Base-by-base conservation (phyloP, 2,113 vertebrate species). In the Callospermophilus lateralis region DNA sequence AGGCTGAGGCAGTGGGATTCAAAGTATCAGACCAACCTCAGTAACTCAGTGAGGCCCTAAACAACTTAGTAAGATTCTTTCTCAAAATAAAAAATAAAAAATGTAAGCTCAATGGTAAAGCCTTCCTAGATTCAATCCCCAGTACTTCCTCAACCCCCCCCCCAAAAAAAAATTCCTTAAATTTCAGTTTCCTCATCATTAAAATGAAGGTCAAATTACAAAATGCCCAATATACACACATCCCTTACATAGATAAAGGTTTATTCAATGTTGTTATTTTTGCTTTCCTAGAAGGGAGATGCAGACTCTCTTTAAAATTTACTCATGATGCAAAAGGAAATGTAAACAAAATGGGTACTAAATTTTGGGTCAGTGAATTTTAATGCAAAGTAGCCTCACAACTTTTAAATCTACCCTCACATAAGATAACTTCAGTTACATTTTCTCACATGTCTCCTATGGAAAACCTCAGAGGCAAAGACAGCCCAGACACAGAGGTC, bases 141-240 rank as follows among this genome's bases (percentile, higher is more conserved):
- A 58, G 55, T 58, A 58, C 8, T 22, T 8, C 6, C 48, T 3
- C 48, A 13, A 51, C 48, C 6, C 6, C 6, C 48, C 48, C 48
- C 48, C 48, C 12, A 24, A 58, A 55, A 63, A 63, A 26, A 63
- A 63, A 8, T 70, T 95, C 51, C 51, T 77, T 68, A 37, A 86
- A 95, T 51, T 48, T 93, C 37, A 67, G 65, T 72, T 96, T 95
- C 79, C 65, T 83, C 83, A 42, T 93, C 74, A 76, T 48, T 86
- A 92, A 96, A 94, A 92, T 73, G 15, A 93, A 74, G 22, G 81
- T 67, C 63, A 73, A 83, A 30, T 16, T 70, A 93, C n/a, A 85
- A 88, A 92, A 89, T 61, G n/a, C 37, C 77, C 34, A 39, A 30
- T 42, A 72, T 13, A 74, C 37, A 76, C 1, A 68, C 72, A 34